Conservation (phyloP, 2,797 vertebrate species). For the Gobio occitaniae region DNA sequence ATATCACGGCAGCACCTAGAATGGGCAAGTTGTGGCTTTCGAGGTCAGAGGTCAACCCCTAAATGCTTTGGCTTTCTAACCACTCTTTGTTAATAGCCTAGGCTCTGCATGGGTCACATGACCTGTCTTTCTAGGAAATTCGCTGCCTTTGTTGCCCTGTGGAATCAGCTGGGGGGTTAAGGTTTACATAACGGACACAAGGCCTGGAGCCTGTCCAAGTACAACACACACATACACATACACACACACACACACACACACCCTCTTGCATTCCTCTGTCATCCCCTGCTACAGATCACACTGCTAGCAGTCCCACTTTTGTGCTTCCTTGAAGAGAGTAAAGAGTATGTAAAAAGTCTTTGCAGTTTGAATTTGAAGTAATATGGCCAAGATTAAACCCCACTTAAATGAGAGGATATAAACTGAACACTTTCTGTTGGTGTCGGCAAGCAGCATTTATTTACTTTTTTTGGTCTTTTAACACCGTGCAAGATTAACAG, state of each 20-base stretch:
- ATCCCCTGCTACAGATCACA: slow-evolving; percentile 23
- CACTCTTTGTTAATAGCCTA: slow-evolving; percentile 44
- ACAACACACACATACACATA: slow-evolving; percentile 31
- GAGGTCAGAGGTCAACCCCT: slow-evolving; percentile 49
- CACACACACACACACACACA: background rate
- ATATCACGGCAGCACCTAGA: background rate
- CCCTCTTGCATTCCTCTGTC: slow-evolving; percentile 45
- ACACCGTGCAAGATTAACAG: slow-evolving; percentile 37
- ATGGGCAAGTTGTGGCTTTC: slow-evolving; percentile 19
- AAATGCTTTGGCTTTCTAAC: slow-evolving; percentile 51
- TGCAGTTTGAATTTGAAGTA: background rate
- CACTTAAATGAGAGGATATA: background rate
- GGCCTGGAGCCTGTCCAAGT: slow-evolving; percentile 52
- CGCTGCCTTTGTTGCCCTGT: slow-evolving; percentile 4
- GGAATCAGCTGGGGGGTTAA: slow-evolving; percentile 60
- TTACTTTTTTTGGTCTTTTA: slow-evolving; percentile 24
- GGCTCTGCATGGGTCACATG: slow-evolving; percentile 26
- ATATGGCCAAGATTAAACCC: background rate
- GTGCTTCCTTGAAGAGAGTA: background rate
- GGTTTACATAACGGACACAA: slow-evolving; percentile 58
- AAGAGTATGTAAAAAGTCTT: background rate
- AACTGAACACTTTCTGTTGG: background rate
- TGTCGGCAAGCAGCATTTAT: background rate
- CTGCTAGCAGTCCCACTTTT: slow-evolving; percentile 23
- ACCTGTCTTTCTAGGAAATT: slow-evolving; percentile 55